Evolutionary conservation across 2,888 invertebrate species (phyloP).

Genomic region (Clivina fossor): DNA sequence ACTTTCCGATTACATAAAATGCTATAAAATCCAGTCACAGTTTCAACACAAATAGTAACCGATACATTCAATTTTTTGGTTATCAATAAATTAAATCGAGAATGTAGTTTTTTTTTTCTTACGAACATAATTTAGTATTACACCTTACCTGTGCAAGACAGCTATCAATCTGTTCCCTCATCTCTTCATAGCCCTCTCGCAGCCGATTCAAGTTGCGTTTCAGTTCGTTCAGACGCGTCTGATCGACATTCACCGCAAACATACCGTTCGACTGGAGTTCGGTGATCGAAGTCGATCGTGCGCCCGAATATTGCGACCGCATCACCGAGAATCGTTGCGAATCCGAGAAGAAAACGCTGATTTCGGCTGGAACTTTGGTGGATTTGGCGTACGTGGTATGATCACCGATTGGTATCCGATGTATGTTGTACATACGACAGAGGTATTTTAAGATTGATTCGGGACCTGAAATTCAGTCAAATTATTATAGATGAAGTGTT

Average conservation of each 20-base stretch:
- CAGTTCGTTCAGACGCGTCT: constrained; percentile 53
- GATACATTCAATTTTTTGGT: no score
- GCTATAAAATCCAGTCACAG: no score
- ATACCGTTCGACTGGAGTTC: constrained; percentile 58
- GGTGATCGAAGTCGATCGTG: constrained; percentile 61
- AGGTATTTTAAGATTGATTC: constrained; percentile 69
- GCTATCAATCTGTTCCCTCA: constrained; percentile 46
- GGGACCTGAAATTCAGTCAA: constrained; percentile 65
- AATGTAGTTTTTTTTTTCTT: no score
- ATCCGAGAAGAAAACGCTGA: constrained; percentile 56
- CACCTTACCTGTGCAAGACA: constrained; percentile 48
- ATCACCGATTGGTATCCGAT: constrained; percentile 72
- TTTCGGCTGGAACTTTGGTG: constrained; percentile 60
- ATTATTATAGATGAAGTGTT: no score
- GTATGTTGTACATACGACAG: constrained; percentile 64
- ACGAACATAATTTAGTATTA: no score
- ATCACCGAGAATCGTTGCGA: constrained; percentile 60
- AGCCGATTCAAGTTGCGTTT: constrained; percentile 44
- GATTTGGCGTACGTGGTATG: constrained; percentile 62
- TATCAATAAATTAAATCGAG: no score
- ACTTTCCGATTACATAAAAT: no score
- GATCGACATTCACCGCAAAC: constrained; percentile 63
- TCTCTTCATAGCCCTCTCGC: constrained; percentile 37
- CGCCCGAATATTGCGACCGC: constrained; percentile 66
- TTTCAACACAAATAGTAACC: no score